These are phyloP conservation scores for Galerucella calmariensis DNA, from an alignment of 2,888 invertebrate species.

Conservation along the genomic window DNA sequence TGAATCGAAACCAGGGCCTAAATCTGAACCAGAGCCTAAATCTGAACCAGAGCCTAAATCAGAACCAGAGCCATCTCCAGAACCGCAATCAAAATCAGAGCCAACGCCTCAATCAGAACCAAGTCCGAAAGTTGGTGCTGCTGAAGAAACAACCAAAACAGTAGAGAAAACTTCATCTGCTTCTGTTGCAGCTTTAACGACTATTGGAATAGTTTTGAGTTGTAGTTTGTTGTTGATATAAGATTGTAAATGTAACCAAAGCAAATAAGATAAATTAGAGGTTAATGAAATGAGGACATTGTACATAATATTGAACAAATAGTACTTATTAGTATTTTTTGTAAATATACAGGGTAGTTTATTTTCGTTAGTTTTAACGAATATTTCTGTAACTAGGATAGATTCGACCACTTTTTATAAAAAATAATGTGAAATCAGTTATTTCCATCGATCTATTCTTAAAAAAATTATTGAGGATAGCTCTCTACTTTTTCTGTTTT, in stretches of 20 bases:
- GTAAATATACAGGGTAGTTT: background rate
- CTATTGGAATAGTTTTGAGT: background rate
- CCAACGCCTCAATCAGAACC: slow-evolving; percentile 10
- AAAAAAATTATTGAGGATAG: too few relatives aligned
- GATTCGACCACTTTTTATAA: background rate
- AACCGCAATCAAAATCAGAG: slow-evolving; percentile 18
- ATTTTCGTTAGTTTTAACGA: background rate
- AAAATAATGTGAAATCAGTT: too few relatives aligned
- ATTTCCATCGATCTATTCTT: too few relatives aligned
- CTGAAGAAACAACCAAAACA: background rate
- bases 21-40: slow-evolving; percentile 27
- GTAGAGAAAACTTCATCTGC: background rate
- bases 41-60: slow-evolving; percentile 30
- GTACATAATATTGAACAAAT: background rate
- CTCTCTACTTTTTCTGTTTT: too few relatives aligned
- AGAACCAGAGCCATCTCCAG: slow-evolving; percentile 8
- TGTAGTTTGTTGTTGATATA: slow-evolving; percentile 6
- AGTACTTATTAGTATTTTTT: background rate
- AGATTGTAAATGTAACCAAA: background rate
- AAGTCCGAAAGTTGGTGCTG: slow-evolving; percentile 8
- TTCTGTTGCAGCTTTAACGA: background rate
- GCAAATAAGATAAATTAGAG: background rate
- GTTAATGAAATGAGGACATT: background rate
- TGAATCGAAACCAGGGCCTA: slow-evolving; percentile 36
- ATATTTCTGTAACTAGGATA: background rate